Base-by-base conservation (phyloP, 2,113 vertebrate genomes). In the Erpornis zantholeuca region DNA sequence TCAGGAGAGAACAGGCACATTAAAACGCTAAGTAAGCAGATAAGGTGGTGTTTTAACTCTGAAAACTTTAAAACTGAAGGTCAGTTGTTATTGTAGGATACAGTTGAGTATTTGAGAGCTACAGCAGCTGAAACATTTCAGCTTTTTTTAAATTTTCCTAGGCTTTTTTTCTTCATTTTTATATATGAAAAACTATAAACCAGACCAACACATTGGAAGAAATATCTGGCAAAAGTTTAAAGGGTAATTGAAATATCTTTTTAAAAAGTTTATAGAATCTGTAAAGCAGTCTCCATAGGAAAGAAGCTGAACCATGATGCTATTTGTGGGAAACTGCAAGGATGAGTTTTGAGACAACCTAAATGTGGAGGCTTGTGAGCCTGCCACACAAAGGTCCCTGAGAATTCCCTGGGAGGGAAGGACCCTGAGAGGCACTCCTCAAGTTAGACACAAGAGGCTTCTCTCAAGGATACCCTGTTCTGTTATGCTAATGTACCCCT, bases 221-320 rank as follows among this genome's bases (percentile, higher is more conserved):
- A 92, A 88, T 76, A 94, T 31, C 80, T 88, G 66, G 70, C 28
- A 79, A 68, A 94, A 63, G 78, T 71, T 38, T 47, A 95, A 88
- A 86, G 76, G 47, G 61, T 94, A 79, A 92, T 63, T 82, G 75
- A 86, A 95, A 75, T 77, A 83, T n/a, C 71, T 91, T 92, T 60
- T 5, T 7, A 54, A 86, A 82, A 92, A 64, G 35, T 95, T 94
- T 68, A 42, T 61, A 75, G 71, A 80, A 59, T 66, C 50, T 71
- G 57, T 70, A 59, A 52, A 88, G 50, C 49, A 80, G 54, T 42
- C 8, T 92, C 63, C 57, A 59, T 36, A 10, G 29, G 52, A 57
- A 65, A 88, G 53, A 88, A 78, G 31, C 28, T 75, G 88, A 90
- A 82, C 52, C 23, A 13, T 68, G 42, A 71, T 94, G 38, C 53